phyloP scores from a whole-genome alignment of 1,140 invertebrate genomes.

The Rhysida immarginata region DNA sequence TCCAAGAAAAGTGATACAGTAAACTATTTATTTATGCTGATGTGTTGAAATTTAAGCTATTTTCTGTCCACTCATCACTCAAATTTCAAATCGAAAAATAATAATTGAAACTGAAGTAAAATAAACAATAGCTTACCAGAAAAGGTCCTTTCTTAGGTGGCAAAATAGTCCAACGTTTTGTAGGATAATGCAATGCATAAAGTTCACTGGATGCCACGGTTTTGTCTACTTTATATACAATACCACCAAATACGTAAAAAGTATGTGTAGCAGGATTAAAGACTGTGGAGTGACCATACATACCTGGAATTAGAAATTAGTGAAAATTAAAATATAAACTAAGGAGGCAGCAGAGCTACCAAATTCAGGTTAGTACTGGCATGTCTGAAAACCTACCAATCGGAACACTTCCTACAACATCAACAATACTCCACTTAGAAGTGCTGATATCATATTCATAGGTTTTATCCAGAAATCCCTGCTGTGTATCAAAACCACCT shows the following conservation, averaged over 20 bases:
- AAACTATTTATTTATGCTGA: no score
- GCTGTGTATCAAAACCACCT: conserved; percentile 68
- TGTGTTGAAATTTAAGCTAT: no score
- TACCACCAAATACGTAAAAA: conserved; percentile 82
- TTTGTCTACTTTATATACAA: conserved; percentile 51
- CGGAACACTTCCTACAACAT: no score
- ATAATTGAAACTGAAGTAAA: no score
- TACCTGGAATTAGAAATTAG: conserved; percentile 31
- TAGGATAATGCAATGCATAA: conserved; percentile 58
- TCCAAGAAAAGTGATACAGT: no score
- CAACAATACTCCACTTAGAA: conserved; percentile 51
- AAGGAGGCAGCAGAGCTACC: no score
- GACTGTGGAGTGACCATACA: conserved; percentile 81
- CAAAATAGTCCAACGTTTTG: conserved; percentile 56
- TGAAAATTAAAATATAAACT: no score
- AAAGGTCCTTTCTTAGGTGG: conserved; percentile 31
- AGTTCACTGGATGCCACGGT: conserved; percentile 54
- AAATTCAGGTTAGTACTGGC: no score
- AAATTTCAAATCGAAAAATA: no score
- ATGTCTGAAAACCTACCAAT: no score
- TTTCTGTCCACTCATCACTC: no score
- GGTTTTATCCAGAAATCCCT: conserved; percentile 55
- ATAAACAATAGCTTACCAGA: background rate
- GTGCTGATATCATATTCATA: conserved; percentile 67
- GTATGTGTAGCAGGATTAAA: conserved; percentile 64